Conservation (phyloP, 2,888 invertebrate genomes). For the Caenorhabditis uteleia region DNA sequence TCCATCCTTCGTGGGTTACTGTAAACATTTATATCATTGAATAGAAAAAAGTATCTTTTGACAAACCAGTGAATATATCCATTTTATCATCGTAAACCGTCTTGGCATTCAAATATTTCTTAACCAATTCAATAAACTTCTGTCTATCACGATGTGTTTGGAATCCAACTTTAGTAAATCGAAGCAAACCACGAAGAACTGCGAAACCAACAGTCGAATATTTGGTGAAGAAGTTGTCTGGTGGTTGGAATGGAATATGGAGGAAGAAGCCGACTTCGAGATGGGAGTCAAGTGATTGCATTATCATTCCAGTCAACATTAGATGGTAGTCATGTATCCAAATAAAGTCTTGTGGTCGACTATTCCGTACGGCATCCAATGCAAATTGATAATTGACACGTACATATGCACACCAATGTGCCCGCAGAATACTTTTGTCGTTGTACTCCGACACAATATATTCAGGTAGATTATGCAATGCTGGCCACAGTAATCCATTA, state of each 20-base stretch:
- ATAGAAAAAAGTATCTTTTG: background rate
- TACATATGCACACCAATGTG: slow-evolving; percentile 68
- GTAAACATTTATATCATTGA: slow-evolving; percentile 2
- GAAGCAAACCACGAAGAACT: slow-evolving; percentile 87
- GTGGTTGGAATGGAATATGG: slow-evolving; percentile 92
- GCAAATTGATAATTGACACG: slow-evolving; percentile 69
- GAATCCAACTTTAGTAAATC: slow-evolving; percentile 79
- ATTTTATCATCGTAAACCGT: slow-evolving; percentile 55
- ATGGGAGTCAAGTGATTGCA: slow-evolving; percentile 77
- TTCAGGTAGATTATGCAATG: slow-evolving; percentile 69
- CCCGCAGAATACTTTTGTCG: slow-evolving; percentile 51
- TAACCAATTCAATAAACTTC: slow-evolving; percentile 61
- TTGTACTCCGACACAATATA: slow-evolving; percentile 69
- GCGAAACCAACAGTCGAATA: slow-evolving; percentile 73
- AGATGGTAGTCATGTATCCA: slow-evolving; percentile 95
- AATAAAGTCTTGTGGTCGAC: slow-evolving; percentile 77
- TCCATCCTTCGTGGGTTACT: slow-evolving; percentile 66
- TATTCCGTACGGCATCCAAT: slow-evolving; percentile 68
- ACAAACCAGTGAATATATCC: slow-evolving; percentile 56
- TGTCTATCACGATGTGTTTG: slow-evolving; percentile 67
- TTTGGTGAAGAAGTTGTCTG: slow-evolving; percentile 80
- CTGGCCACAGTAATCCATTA: slow-evolving; percentile 68
- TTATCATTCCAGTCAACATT: slow-evolving; percentile 89
- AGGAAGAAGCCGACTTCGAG: slow-evolving; percentile 83
- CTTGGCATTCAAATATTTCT: slow-evolving; percentile 58